Evolutionary conservation across 2,797 vertebrate genomes (phyloP).

Genomic region (Alauda arvensis): DNA sequence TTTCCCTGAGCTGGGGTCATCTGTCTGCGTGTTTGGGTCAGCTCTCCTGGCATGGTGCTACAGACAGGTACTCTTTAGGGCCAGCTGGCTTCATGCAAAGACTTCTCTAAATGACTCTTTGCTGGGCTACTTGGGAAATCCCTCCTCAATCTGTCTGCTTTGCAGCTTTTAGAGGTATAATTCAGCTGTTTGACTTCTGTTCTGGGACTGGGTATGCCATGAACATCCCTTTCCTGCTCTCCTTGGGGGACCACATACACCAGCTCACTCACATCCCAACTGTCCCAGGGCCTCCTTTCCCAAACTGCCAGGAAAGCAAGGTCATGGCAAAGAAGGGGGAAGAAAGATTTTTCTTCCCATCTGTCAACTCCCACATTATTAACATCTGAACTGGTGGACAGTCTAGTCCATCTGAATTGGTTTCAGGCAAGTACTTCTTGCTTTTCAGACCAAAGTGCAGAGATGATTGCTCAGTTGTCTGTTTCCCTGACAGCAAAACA

Average conservation of each 20-base stretch:
- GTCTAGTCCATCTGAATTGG: background rate
- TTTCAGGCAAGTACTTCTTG: background rate
- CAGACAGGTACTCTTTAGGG: background rate
- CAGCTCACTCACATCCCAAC: background rate
- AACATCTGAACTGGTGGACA: background rate
- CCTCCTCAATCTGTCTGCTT: background rate
- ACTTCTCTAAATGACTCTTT: background rate
- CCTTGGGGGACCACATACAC: background rate
- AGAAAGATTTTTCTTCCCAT: background rate
- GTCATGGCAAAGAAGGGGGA: background rate
- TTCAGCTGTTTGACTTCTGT: background rate
- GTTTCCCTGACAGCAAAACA: slow-evolving; percentile 32
- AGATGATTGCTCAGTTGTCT: background rate
- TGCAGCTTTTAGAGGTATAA: background rate
- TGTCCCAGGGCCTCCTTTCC: background rate
- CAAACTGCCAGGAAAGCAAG: background rate
- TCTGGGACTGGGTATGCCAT: background rate
- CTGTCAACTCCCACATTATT: background rate
- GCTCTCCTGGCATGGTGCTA: background rate
- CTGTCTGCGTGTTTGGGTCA: background rate
- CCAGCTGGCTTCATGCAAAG: background rate
- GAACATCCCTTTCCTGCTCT: background rate
- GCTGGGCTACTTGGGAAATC: background rate
- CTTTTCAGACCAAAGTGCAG: slow-evolving; percentile 11
- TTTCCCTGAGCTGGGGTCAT: background rate